Base-by-base conservation (phyloP, 2,888 invertebrate species). In the Eupelmus urozonus region DNA sequence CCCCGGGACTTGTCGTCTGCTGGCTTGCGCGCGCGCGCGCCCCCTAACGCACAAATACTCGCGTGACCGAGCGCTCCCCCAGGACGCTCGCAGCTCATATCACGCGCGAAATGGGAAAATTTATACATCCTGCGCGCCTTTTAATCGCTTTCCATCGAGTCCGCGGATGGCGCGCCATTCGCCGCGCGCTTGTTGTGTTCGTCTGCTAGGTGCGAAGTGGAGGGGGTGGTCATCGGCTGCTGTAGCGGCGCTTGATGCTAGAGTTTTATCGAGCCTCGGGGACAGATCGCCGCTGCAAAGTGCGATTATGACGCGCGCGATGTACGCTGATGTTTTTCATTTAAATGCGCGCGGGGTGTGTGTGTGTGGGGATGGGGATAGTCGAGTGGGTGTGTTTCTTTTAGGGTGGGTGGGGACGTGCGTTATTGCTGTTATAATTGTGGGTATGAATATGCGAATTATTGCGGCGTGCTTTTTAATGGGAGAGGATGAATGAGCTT, bases 101-200 rank as follows among this genome's bases (percentile, higher is more conserved):
- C n/a, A 2, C 27, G 1, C n/a, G 29, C 29, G 66, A 59, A 69
- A 62, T 55, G 76, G 40, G 55, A 69, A 76, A 69, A 69, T 62
- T 53, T 25, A 51, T 13, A 53, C 23, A 34, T 25, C 27, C 1
- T 67, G n/a, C 34, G 34, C 60, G 40, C 27, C n/a, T 70, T 76
- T 76, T 76, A 76, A 70, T 76, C 76, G 69, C 29, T 62, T 62
- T 57, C 62, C 70, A 63, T 65, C 65, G 29, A 18, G n/a, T 13
- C 27, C 13, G 18, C 66, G 18, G 11, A 62, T 49, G 23, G n/a
- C 40, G 20, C 40, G 42, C n/a, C 29, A 13, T 34, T 66, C 1
- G 25, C 27, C 49, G 18, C 27, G 9, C 27, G 27, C 5, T 40
- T 23, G 3, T 18, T 18, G n/a, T 40, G 11, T 18, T 2, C n/a